These are phyloP conservation scores for Latrodectus elegans DNA, from an alignment of 2,888 invertebrate species.

Conservation along the genomic window DNA sequence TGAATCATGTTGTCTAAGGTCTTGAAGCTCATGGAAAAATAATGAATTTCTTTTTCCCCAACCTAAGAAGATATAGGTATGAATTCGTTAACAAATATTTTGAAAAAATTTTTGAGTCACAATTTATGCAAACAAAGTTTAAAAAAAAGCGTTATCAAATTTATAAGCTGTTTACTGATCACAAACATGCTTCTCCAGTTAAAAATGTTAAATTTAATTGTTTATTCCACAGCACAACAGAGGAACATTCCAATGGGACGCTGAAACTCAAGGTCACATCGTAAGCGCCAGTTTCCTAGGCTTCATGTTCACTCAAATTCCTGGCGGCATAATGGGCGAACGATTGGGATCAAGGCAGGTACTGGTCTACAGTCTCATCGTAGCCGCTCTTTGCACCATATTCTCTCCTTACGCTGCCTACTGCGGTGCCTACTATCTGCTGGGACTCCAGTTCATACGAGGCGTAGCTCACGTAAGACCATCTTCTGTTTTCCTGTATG, in stretches of 20 bases:
- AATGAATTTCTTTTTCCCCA: too few species aligned
- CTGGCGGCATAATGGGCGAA: constrained; percentile 87
- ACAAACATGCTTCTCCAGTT: too few species aligned
- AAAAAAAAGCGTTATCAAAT: too few species aligned
- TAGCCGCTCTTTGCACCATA: constrained; percentile 34
- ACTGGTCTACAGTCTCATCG: constrained; percentile 84
- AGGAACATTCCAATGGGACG: constrained; percentile 79
- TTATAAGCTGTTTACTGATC: too few species aligned
- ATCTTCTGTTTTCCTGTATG: not conserved
- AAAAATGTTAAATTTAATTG: too few species aligned
- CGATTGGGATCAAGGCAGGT: constrained; percentile 90
- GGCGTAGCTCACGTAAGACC: constrained; percentile 35
- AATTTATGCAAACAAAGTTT: too few species aligned
- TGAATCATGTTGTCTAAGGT: too few species aligned
- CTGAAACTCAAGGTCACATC: constrained; percentile 84
- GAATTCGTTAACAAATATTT: too few species aligned
- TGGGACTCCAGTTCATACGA: constrained; percentile 34
- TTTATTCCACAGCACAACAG: too few species aligned
- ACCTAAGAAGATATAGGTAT: too few species aligned
- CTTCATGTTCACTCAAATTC: constrained; percentile 87
- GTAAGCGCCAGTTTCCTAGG: constrained; percentile 92
- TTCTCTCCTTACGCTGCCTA: constrained; percentile 22
- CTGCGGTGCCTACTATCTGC: constrained; percentile 7
- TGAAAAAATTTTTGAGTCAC: too few species aligned
- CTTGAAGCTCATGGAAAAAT: too few species aligned